A percentile compares a stretch with the other conserved stretches of the same genome.
Evolutionary conservation across 2,797 vertebrate genomes (phyloP).

Genomic region (Anisognathus igniventris): DNA sequence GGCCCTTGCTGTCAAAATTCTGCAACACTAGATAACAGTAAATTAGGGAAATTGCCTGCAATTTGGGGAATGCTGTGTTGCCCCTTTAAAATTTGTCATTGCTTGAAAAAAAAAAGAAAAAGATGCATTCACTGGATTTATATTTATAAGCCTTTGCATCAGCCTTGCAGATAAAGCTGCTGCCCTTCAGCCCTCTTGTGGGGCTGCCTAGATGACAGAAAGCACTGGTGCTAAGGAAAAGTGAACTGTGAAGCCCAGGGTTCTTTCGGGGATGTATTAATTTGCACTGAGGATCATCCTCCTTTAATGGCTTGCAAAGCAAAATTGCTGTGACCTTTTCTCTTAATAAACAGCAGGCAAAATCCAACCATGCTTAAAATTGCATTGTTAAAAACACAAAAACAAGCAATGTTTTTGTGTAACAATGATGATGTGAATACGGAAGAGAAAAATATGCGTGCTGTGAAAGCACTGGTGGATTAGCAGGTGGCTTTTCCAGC

Average conservation of each 20-base stretch:
- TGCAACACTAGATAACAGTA: constrained; percentile 36
- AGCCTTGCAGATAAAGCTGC: not conserved
- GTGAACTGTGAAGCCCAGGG: not conserved
- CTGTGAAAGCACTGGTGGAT: not conserved
- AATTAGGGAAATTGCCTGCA: constrained; percentile 29
- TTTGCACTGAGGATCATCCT: not conserved
- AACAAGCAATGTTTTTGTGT: not conserved
- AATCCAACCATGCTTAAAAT: constrained; percentile 16
- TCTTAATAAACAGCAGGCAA: not conserved
- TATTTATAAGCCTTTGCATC: not conserved
- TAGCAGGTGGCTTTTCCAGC: not conserved
- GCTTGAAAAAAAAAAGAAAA: not conserved
- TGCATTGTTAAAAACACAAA: not conserved
- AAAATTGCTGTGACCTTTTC: not conserved
- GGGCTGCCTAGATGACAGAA: not conserved
- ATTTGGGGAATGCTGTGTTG: not conserved
- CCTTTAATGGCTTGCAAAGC: not conserved
- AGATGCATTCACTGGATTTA: not conserved
- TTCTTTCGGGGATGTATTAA: not conserved
- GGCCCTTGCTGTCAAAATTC: constrained; percentile 29
- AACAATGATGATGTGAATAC: not conserved
- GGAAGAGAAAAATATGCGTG: not conserved
- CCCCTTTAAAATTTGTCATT: not conserved
- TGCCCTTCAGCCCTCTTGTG: not conserved
- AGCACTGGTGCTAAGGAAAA: not conserved